A percentile compares a stretch with the other conserved stretches of the same genome.
Conservation (phyloP, 2,888 invertebrate species). For the Ischnus inquisitorius region DNA sequence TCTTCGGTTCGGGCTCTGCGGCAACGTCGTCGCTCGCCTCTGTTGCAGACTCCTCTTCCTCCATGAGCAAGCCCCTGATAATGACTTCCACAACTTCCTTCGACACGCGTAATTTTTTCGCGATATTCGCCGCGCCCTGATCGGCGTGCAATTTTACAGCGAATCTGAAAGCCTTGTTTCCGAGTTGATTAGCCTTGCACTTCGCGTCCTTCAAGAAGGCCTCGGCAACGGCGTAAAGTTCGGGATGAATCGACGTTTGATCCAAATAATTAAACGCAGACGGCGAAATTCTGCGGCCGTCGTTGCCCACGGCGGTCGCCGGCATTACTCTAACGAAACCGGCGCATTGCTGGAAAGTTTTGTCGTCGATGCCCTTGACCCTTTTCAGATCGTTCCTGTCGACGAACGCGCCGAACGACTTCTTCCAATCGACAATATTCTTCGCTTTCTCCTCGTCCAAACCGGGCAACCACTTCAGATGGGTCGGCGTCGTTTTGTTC, state of each 20-base stretch:
- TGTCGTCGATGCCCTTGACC: slow-evolving; percentile 93
- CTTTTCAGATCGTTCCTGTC: slow-evolving; percentile 91
- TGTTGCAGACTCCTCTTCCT: too few species aligned
- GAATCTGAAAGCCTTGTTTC: slow-evolving; percentile 75
- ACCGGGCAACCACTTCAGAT: slow-evolving; percentile 95
- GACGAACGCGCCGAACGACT: slow-evolving; percentile 90
- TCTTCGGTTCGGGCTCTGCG: too few species aligned
- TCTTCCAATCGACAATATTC: slow-evolving; percentile 92
- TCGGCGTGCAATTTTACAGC: slow-evolving; percentile 57
- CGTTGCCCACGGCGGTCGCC: slow-evolving; percentile 74
- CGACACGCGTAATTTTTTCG: slow-evolving; percentile 87
- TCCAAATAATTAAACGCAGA: slow-evolving; percentile 86
- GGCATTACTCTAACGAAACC: slow-evolving; percentile 92
- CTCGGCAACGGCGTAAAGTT: slow-evolving; percentile 92
- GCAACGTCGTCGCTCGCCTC: too few species aligned
- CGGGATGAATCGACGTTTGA: slow-evolving; percentile 96
- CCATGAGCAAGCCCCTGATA: too few species aligned
- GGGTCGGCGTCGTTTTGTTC: slow-evolving; percentile 93
- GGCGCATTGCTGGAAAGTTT: slow-evolving; percentile 95
- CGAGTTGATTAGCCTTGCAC: slow-evolving; percentile 83
- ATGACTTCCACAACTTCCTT: slow-evolving; percentile 90
- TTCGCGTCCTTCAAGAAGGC: slow-evolving; percentile 86
- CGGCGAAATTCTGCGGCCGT: slow-evolving; percentile 6
- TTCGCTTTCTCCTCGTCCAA: slow-evolving; percentile 91
- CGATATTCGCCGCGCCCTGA: slow-evolving; percentile 80